Percentiles rank a stretch among this genome's conserved stretches.
phyloP scores from a whole-genome alignment of 2,797 vertebrate genomes.

The Poeciliopsis paucimaculata region DNA sequence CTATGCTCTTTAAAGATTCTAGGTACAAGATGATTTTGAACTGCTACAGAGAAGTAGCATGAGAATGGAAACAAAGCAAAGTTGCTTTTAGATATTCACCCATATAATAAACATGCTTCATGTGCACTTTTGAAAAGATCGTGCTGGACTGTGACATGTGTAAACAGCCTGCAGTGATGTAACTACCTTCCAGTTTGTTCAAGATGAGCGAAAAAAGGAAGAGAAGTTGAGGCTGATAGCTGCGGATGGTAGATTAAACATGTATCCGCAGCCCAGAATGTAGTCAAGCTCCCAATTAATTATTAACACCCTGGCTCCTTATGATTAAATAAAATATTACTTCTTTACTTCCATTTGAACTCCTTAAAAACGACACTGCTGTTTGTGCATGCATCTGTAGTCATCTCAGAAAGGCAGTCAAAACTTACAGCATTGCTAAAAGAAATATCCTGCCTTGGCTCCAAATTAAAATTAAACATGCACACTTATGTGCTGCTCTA shows the following conservation, averaged over 20 bases:
- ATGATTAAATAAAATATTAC: slow-evolving; percentile 70
- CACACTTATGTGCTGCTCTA: slow-evolving; percentile 7
- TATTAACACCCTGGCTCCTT: slow-evolving; percentile 59
- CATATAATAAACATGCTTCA: slow-evolving; percentile 42
- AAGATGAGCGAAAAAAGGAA: slow-evolving; percentile 46
- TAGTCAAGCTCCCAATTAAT: slow-evolving; percentile 73
- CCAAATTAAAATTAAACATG: slow-evolving; percentile 2
- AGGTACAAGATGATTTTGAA: slow-evolving; percentile 22
- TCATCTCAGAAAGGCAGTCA: slow-evolving; percentile 1
- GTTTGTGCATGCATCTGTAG: slow-evolving; percentile 22
- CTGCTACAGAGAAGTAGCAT: slow-evolving; percentile 7
- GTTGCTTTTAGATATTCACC: slow-evolving; percentile 36
- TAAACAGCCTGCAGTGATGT: slow-evolving; percentile 32
- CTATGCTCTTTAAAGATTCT: slow-evolving; percentile 44
- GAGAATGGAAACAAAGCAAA: slow-evolving; percentile 35
- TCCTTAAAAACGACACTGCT: slow-evolving; percentile 20
- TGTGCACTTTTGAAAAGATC: slow-evolving; percentile 34
- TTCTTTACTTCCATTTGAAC: slow-evolving; percentile 26
- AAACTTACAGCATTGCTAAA: slow-evolving; percentile 8
- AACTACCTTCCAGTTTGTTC: slow-evolving; percentile 59
- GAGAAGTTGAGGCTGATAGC: slow-evolving; percentile 32
- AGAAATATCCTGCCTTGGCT: not conserved
- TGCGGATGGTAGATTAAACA: slow-evolving; percentile 72
- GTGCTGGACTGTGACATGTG: slow-evolving; percentile 37
- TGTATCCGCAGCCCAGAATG: slow-evolving; percentile 72